A percentile compares a stretch with the other conserved stretches of the same genome.
phyloP scores from a whole-genome alignment of 2,888 invertebrate species.

The Drosophila melanosoma region DNA sequence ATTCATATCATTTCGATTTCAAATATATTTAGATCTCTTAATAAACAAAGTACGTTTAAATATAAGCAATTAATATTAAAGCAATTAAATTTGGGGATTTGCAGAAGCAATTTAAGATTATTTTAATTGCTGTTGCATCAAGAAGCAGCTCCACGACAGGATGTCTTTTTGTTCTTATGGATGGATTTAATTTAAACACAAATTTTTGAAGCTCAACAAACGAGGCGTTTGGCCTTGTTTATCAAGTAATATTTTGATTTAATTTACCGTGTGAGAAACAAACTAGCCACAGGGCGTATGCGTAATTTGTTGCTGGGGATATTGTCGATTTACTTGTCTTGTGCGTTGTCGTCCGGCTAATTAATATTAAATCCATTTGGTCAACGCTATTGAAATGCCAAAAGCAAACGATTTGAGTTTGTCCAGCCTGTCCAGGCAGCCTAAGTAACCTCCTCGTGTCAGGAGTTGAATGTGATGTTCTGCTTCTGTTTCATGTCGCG shows the following conservation, averaged over 20 bases:
- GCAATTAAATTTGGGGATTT: background rate
- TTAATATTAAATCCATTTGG: slow-evolving; percentile 74
- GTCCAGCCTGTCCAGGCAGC: slow-evolving; percentile 7
- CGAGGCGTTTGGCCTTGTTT: slow-evolving; percentile 6
- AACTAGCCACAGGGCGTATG: slow-evolving; percentile 38
- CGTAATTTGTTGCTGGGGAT: slow-evolving; percentile 22
- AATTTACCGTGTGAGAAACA: slow-evolving; percentile 32
- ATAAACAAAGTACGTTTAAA: background rate
- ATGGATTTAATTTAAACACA: slow-evolving; percentile 23
- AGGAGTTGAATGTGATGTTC: slow-evolving; percentile 6
- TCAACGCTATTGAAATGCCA: slow-evolving; percentile 69
- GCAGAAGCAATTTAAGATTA: slow-evolving; percentile 65
- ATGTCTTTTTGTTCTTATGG: slow-evolving; percentile 20
- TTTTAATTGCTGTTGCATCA: slow-evolving; percentile 68
- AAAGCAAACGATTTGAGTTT: slow-evolving; percentile 47
- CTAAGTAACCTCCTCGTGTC: background rate
- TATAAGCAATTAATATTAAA: background rate
- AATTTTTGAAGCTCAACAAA: slow-evolving; percentile 16
- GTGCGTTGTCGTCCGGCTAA: slow-evolving; percentile 63
- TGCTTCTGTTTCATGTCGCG: slow-evolving; percentile 60
- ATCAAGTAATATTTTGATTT: slow-evolving; percentile 47
- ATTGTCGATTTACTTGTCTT: slow-evolving; percentile 23
- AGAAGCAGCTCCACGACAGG: slow-evolving; percentile 19
- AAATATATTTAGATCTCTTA: too few species aligned
- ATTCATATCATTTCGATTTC: background rate